Conservation (phyloP, 2,113 vertebrate species). For the Pelecanus crispus region DNA sequence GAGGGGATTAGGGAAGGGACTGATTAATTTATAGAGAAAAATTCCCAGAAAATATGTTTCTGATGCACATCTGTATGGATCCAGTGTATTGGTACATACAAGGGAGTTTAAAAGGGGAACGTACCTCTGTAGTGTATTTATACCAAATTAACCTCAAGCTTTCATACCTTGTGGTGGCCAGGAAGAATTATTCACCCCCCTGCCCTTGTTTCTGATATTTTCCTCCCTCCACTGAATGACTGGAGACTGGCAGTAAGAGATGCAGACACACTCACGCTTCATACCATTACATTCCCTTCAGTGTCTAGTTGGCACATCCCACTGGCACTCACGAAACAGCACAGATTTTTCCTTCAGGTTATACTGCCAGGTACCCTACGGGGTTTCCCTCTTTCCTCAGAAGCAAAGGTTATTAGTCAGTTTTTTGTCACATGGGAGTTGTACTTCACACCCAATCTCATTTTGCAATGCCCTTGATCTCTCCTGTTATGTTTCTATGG, state of each 20-base stretch:
- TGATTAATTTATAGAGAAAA: not conserved
- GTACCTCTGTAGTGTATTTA: not conserved
- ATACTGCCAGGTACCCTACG: not conserved
- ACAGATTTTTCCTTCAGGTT: not conserved
- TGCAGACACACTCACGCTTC: not conserved
- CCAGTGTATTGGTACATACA: not conserved
- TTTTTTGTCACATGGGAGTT: not conserved
- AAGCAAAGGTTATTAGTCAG: not conserved
- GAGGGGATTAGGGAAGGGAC: not conserved
- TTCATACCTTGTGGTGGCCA: not conserved
- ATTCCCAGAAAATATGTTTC: not conserved
- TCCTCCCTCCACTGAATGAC: not conserved
- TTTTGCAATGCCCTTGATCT: not conserved
- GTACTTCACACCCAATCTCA: fast-evolving
- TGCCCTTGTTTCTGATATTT: not conserved
- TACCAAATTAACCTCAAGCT: not conserved
- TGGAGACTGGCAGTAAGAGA: not conserved
- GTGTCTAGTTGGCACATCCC: not conserved
- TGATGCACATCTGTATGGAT: not conserved
- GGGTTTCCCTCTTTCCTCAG: not conserved
- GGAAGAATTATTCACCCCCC: not conserved
- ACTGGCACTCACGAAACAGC: not conserved
- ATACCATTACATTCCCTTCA: not conserved
- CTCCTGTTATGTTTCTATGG: not conserved
- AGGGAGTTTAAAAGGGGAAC: not conserved